Evolutionary conservation across 2,797 vertebrate species (phyloP).

Genomic region (Chiloscyllium punctatum): DNA sequence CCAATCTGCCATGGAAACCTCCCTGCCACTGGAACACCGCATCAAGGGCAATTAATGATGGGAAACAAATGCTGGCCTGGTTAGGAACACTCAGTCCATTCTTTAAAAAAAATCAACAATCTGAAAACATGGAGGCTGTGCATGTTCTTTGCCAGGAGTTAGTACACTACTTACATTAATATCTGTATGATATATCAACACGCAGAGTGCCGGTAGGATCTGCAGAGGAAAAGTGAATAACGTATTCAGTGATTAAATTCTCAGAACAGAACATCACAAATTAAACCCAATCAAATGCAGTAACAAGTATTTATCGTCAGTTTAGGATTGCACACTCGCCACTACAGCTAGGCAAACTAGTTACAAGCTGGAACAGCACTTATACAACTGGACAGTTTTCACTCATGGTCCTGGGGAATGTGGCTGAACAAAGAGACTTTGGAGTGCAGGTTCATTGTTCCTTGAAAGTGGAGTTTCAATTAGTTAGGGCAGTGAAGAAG

Average conservation of each 20-base stretch:
- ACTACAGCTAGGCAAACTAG: neutral
- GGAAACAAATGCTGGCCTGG: neutral
- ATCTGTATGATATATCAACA: constrained; percentile 31
- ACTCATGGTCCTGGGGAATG: no score
- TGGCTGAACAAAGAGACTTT: no score
- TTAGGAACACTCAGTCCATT: no score
- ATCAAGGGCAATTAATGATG: neutral
- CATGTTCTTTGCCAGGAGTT: neutral
- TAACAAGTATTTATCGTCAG: neutral
- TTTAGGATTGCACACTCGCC: neutral
- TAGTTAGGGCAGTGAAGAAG: no score
- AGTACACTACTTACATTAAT: constrained; percentile 31
- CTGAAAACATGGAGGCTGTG: neutral
- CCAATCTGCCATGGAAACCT: neutral
- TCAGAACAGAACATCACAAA: neutral
- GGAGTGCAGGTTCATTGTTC: no score
- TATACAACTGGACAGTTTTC: neutral
- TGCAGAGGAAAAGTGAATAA: constrained; percentile 2
- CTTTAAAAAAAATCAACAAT: neutral
- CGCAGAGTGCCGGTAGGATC: constrained; percentile 31
- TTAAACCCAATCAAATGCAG: neutral
- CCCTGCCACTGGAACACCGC: neutral
- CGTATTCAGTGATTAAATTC: neutral
- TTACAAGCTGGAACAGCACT: neutral
- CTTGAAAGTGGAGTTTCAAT: no score